Evolutionary conservation across 2,888 invertebrate species (phyloP).

Genomic region (Exocentrus adspersus): DNA sequence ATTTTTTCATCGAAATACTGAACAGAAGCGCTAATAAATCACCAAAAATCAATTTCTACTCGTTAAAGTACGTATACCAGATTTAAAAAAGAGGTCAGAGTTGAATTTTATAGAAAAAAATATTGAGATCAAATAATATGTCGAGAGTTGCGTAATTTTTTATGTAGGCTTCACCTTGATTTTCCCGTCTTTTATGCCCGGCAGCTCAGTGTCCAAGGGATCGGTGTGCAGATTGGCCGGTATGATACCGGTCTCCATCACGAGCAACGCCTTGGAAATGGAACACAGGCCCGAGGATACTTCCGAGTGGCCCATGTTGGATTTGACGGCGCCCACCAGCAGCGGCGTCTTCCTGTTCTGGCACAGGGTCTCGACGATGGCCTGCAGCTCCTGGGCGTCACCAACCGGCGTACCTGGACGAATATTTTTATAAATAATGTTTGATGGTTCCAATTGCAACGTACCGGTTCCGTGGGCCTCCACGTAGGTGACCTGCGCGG

Average conservation of each 20-base stretch:
- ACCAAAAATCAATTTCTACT: too few relatives aligned
- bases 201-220: conserved; percentile 66
- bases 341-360: conserved; percentile 66
- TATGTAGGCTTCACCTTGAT: conserved; percentile 56
- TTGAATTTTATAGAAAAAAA: too few relatives aligned
- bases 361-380: conserved; percentile 42
- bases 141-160: too few relatives aligned
- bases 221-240: conserved; percentile 79
- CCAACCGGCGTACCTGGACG: conserved; percentile 61
- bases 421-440: neutral
- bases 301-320: conserved; percentile 65
- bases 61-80: too few relatives aligned
- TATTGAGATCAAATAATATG: too few relatives aligned
- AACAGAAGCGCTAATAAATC: too few relatives aligned
- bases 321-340: conserved; percentile 67
- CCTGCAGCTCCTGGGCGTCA: conserved; percentile 44
- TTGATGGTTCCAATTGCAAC: neutral
- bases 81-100: too few relatives aligned
- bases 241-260: conserved; percentile 74
- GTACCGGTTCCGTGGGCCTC: conserved; percentile 87
- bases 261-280: conserved; percentile 72
- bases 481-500: conserved; percentile 76
- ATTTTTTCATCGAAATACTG: too few relatives aligned
- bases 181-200: conserved; percentile 66
- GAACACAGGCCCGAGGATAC: conserved; percentile 66